Evolutionary conservation across 2,888 invertebrate genomes (phyloP).

Genomic region (Strigamia transsilvanica): DNA sequence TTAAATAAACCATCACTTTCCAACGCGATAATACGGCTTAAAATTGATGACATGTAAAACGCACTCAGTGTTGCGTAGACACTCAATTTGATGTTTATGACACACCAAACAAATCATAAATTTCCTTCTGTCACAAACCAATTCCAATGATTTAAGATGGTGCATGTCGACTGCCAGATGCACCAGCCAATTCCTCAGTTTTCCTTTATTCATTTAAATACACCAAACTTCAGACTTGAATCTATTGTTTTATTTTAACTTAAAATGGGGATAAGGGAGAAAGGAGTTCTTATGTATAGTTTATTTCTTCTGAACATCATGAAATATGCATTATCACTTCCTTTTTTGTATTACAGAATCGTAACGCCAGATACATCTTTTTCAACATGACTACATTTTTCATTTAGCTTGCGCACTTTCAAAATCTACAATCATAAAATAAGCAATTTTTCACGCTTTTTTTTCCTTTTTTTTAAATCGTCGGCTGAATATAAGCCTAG

Average conservation of each 20-base stretch:
- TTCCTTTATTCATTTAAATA: background rate
- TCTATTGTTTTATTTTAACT: background rate
- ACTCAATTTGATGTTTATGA: conserved; percentile 2
- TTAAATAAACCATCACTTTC: background rate
- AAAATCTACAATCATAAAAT: background rate
- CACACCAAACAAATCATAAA: background rate
- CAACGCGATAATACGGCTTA: background rate
- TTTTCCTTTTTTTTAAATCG: too few relatives aligned
- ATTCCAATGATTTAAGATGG: background rate
- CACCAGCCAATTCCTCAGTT: background rate
- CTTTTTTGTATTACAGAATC: background rate
- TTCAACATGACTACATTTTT: too few relatives aligned
- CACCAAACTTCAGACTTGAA: background rate
- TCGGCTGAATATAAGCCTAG: too few relatives aligned
- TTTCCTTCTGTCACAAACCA: background rate
- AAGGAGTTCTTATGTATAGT: background rate
- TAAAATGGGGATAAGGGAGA: background rate
- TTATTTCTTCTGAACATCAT: background rate
- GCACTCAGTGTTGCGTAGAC: conserved; percentile 2
- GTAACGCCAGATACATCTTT: background rate
- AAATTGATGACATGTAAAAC: conserved; percentile 3
- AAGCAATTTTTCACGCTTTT: too few relatives aligned
- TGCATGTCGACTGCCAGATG: background rate
- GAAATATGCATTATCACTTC: background rate
- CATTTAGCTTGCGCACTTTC: background rate